Evolutionary conservation across 2,797 vertebrate genomes (phyloP), one percentile per base, ranked within the genome.

Genomic region (Sebastes steindachneri): DNA sequence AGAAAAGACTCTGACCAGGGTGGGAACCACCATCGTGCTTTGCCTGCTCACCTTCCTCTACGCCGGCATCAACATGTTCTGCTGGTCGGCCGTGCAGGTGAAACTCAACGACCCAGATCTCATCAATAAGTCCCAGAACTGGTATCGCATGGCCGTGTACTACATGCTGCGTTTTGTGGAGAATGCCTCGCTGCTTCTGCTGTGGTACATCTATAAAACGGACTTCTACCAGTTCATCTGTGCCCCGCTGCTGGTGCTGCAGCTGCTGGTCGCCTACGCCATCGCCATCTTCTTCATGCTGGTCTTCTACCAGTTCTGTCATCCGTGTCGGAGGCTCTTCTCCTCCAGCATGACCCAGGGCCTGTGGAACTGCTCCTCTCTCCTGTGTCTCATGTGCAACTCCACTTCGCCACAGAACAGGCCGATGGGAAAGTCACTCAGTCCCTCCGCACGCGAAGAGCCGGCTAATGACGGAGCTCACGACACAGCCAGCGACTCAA

Each of bases 41-140:
- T 97, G 97, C 91, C 94, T 98, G 84, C 97, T 99, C 77, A 99
- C 99, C 3, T 97, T 99, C 69, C 96, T 99, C 19, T 99, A 99
- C 6, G 97, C 98, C 0, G 98, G 98, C 75, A 98, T 99, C 93
- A 99, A 99, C 88, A 97, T 99, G 96, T 99, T 99, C 95, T 99
- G 99, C 95, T 99, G 98, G 99, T 99, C 98, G 0, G 99, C 97
- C 0, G 97, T 97, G 63, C 98, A 99, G 86, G 96, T 99, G 77
- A 96, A 98, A 86, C 96, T 99, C 72, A 96, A 91, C 2, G 97
- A 97, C 93, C 97, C 97, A 0, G 98, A 99, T 88, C 94, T 99
- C 90, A 99, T 99, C 73, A 97, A 97, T 83, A 99, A 98, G 86
- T 97, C 97, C 31, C 97, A 98, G 77, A 98, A 97, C 86, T 98